Conservation (phyloP, 2,113 vertebrate species). For the Podocnemis expansa region DNA sequence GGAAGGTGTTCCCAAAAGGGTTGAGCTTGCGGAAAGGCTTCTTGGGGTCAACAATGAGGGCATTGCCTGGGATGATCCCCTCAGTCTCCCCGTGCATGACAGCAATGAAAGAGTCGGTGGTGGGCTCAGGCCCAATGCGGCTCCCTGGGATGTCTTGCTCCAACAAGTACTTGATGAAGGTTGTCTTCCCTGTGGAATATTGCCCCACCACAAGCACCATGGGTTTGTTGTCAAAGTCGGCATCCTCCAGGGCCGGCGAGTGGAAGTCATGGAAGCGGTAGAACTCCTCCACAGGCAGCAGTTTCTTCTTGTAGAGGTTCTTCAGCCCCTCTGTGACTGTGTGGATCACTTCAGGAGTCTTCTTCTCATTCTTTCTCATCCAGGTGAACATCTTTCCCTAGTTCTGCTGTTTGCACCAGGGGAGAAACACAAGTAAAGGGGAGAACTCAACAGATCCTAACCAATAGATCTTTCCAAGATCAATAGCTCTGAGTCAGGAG, state of each 20-base stretch:
- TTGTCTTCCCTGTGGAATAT: conserved; percentile 95
- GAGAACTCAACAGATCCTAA: neutral
- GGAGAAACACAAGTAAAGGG: neutral
- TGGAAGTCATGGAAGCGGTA: conserved; percentile 93
- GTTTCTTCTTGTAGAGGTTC: conserved; percentile 86
- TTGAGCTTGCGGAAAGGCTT: conserved; percentile 95
- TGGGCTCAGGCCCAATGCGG: conserved; percentile 92
- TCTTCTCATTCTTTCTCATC: conserved; percentile 84
- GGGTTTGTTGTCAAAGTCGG: conserved; percentile 93
- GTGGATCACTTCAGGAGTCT: conserved; percentile 86
- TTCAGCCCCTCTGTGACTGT: conserved; percentile 91
- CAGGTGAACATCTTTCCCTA: conserved; percentile 87
- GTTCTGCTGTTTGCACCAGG: neutral
- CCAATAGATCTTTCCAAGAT: neutral
- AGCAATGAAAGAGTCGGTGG: conserved; percentile 93
- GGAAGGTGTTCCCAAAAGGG: conserved; percentile 92
- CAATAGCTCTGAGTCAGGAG: too few species aligned
- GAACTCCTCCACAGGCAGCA: conserved; percentile 88
- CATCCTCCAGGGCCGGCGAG: conserved; percentile 88
- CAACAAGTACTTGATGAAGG: conserved; percentile 93
- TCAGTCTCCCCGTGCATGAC: conserved; percentile 91
- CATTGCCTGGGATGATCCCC: conserved; percentile 88
- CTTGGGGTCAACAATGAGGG: conserved; percentile 91
- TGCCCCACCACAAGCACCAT: conserved; percentile 95
- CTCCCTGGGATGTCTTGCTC: conserved; percentile 93